These are phyloP conservation scores for Myopa tessellatipennis DNA, from an alignment of 2,888 invertebrate genomes.

Conservation along the genomic window DNA sequence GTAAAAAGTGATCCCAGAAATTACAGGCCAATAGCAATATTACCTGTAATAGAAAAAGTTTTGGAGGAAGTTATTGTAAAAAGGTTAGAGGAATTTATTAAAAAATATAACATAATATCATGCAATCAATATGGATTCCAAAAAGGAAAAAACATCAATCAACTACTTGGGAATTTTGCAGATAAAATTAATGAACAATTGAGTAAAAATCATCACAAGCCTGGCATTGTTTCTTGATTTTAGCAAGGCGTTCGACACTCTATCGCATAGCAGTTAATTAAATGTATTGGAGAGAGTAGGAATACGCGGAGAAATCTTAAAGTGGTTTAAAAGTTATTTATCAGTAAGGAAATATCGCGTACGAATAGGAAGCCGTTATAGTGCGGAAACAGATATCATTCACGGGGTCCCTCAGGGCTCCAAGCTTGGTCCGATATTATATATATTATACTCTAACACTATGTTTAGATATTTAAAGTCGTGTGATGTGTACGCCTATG, in stretches of 20 bases:
- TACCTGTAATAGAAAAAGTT: slow-evolving; percentile 20
- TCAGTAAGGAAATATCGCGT: not conserved
- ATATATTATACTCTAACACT: slow-evolving; percentile 12
- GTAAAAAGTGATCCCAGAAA: slow-evolving; percentile 4
- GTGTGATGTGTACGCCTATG: not conserved
- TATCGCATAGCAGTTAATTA: slow-evolving; percentile 16
- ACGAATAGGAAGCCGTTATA: not conserved
- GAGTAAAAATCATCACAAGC: no score
- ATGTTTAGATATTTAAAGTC: not conserved
- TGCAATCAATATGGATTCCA: not conserved
- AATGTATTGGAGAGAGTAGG: slow-evolving; percentile 10
- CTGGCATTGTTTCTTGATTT: not conserved
- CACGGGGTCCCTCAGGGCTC: slow-evolving; percentile 38
- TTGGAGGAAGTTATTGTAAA: slow-evolving; percentile 10
- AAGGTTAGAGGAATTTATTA: slow-evolving; percentile 5
- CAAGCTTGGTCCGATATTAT: slow-evolving; percentile 30
- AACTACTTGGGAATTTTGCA: no score
- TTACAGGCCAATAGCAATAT: slow-evolving; percentile 35
- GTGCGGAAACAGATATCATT: not conserved
- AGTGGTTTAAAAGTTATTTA: slow-evolving; percentile 22
- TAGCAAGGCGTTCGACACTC: slow-evolving; percentile 32
- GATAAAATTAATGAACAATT: no score
- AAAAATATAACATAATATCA: slow-evolving; percentile 18
- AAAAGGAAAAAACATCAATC: no score
- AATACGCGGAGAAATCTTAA: slow-evolving; percentile 11